These are phyloP conservation scores for Erebia palarica DNA, from an alignment of 2,888 invertebrate species.

Conservation along the genomic window DNA sequence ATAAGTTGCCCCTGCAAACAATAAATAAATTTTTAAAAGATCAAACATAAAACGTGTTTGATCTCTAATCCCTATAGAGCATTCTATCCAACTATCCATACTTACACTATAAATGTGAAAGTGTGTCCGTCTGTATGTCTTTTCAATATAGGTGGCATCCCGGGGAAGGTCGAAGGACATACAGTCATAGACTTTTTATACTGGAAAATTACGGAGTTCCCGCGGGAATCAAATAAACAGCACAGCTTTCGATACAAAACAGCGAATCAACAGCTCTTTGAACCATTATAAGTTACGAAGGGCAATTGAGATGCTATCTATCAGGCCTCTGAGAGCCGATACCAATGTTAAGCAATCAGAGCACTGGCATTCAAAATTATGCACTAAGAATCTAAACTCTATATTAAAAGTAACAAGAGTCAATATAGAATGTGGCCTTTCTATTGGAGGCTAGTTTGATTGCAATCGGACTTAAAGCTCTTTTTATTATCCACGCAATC, in stretches of 20 bases:
- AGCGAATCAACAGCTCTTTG: conserved; percentile 14
- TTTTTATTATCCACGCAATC: conserved; percentile 42
- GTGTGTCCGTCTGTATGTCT: no score
- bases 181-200: no score
- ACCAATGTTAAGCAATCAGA: conserved; percentile 33
- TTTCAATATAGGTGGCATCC: no score
- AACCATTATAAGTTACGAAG: conserved; percentile 15
- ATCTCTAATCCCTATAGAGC: no score
- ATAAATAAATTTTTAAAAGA: no score
- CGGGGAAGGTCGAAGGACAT: no score
- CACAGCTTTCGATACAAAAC: conserved; percentile 1
- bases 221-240: no score
- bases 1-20: no score
- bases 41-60: no score
- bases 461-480: conserved; percentile 36
- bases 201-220: no score
- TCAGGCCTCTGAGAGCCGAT: conserved; percentile 23
- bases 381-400: conserved; percentile 8
- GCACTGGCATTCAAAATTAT: conserved; percentile 18
- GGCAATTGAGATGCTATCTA: conserved; percentile 27
- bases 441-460: conserved; percentile 31
- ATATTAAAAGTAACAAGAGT: not conserved
- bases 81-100: no score
- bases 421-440: not conserved
- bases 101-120: no score